Evolutionary conservation across 2,888 invertebrate genomes (phyloP).

Genomic region (Meiosimyza platycephala): DNA sequence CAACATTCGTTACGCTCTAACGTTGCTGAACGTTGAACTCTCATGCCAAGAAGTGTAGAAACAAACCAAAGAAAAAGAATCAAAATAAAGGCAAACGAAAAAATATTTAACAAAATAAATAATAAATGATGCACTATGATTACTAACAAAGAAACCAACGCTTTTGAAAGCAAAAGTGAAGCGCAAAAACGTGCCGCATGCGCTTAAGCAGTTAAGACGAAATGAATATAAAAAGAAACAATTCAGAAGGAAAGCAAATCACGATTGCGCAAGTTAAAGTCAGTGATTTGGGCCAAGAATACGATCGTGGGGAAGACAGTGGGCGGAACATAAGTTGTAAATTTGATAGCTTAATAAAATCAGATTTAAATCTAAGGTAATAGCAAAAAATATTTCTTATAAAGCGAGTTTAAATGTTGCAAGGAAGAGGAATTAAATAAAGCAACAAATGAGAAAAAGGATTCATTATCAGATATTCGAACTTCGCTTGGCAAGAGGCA

Average conservation of each 20-base stretch:
- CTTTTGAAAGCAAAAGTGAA: conserved; percentile 36
- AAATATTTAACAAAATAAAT: too few species aligned
- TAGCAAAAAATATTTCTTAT: background rate
- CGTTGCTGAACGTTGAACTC: conserved; percentile 29
- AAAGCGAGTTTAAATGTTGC: background rate
- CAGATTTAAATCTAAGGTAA: background rate
- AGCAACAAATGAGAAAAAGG: too few species aligned
- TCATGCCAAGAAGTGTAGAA: conserved; percentile 22
- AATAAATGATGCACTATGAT: too few species aligned
- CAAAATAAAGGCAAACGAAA: conserved; percentile 15
- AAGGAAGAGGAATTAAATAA: too few species aligned
- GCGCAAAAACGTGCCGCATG: conserved; percentile 32
- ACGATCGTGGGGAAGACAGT: conserved; percentile 7
- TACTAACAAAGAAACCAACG: conserved; percentile 11
- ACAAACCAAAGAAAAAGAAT: conserved; percentile 7
- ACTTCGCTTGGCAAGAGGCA: too few species aligned
- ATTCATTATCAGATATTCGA: too few species aligned
- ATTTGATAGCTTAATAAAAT: too few species aligned
- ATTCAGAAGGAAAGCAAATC: conserved; percentile 14
- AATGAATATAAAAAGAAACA: background rate
- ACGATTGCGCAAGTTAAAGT: conserved; percentile 19
- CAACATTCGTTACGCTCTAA: conserved; percentile 30
- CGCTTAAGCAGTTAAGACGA: background rate
- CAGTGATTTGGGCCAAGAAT: conserved; percentile 24
- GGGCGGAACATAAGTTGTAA: background rate